Evolutionary conservation across 1,140 invertebrate species (phyloP), one percentile per base, ranked within the genome.

Genomic region (Prorops nasuta): DNA sequence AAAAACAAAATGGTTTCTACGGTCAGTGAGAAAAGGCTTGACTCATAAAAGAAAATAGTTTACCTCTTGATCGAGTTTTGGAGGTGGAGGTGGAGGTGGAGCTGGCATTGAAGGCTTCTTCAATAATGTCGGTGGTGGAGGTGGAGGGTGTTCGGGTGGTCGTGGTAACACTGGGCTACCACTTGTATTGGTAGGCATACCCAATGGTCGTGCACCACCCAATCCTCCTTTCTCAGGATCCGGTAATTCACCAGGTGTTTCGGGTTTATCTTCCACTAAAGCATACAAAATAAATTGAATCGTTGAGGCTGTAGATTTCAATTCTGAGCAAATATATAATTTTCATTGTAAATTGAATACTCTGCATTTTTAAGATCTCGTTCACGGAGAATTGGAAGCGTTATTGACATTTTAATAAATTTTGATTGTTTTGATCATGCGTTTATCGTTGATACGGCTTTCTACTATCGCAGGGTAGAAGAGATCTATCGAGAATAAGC

Each of bases 191-290:
- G 77, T 77, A n/a, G 80, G 64, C 49, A 82, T 64, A 53, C 84
- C 85, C 12, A 92, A 69, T 3, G 90, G 90, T 49, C 90, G 79
- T 22, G 87, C 79, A 9, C 88, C 89, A 38, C 88, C 86, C 52
- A 91, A 75, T 19, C 90, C 90, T 37, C 81, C 83, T 44, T 85
- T 78, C 7, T 84, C 83, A 1, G 84, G 83, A 78, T 91, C 86
- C 0, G 88, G 86, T 59, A 84, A 78, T 77, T 92, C 89, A 1
- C 86, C 86, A 0, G 86, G 85, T 1, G 84, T 85, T 64, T 87
- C 86, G 1, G 81, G 69, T 67, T 86, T 86, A 48, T 87, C 85
- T 64, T 83, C 82, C 34, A 74, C 53, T 10, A 67, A 59, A 21
- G 78, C 53, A 58, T 79, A 81, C 50, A 80, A 82, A 38, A 76